Conservation (phyloP, 1,140 invertebrate genomes). For the Aphelinus atriplicis region DNA sequence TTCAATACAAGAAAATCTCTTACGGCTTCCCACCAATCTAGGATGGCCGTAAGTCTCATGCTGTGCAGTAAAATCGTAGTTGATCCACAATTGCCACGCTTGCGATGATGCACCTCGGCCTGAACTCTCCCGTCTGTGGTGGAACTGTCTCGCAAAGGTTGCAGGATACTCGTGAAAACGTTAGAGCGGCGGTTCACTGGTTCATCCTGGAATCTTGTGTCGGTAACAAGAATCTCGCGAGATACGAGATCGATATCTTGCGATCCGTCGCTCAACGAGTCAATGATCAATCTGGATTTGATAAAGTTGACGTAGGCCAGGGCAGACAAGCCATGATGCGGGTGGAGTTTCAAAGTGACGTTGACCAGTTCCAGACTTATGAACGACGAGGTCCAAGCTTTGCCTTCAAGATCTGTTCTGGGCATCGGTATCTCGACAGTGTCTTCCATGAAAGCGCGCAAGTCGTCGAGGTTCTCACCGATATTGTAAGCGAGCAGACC, state of each 20-base stretch:
- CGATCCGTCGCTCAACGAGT: conserved; percentile 85
- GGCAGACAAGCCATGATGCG: conserved; percentile 70
- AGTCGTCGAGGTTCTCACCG: conserved; percentile 86
- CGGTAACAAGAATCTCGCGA: conserved; percentile 88
- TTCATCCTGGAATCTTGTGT: conserved; percentile 78
- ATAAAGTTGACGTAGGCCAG: conserved; percentile 93
- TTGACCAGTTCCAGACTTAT: conserved; percentile 89
- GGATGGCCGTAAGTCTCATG: conserved; percentile 92
- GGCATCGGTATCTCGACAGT: conserved; percentile 44
- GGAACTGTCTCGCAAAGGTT: conserved; percentile 71
- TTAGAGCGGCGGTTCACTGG: conserved; percentile 80
- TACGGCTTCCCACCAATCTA: conserved; percentile 92
- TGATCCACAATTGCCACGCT: conserved; percentile 75
- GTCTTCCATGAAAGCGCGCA: conserved; percentile 55
- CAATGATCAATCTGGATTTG: conserved; percentile 85
- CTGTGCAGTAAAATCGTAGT: conserved; percentile 95
- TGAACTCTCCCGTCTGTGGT: conserved; percentile 73
- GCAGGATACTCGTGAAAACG: conserved; percentile 90
- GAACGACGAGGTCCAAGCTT: conserved; percentile 80
- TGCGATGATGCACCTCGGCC: conserved; percentile 82
- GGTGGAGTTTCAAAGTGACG: conserved; percentile 80
- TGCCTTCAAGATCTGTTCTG: conserved; percentile 39
- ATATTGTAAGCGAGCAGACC: conserved; percentile 92
- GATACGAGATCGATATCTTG: conserved; percentile 94
- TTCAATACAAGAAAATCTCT: conserved; percentile 79